Percentiles rank a stretch among this genome's conserved stretches.
Conservation (phyloP, 1,140 invertebrate species). For the Asbolus verrucosus region DNA sequence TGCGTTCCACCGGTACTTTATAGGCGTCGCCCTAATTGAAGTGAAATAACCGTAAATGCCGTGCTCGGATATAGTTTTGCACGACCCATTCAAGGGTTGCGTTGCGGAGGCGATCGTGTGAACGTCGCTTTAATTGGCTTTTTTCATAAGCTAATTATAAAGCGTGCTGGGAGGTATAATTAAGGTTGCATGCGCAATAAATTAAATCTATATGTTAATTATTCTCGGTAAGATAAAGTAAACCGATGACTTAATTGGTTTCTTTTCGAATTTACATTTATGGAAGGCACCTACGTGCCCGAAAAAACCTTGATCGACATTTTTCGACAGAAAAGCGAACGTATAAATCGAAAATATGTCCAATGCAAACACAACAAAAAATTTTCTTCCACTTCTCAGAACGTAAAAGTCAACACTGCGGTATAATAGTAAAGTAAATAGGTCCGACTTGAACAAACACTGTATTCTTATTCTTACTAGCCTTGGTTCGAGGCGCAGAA, state of each 20-base stretch:
- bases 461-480: background rate
- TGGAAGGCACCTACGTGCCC: background rate
- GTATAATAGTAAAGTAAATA: constrained; percentile 44
- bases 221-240: constrained; percentile 31
- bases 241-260: constrained; percentile 37
- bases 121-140: constrained; percentile 18
- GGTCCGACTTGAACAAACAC: constrained; percentile 12
- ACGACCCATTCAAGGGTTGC: constrained; percentile 7
- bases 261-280: background rate
- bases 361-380: constrained; percentile 46
- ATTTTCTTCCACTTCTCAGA: constrained; percentile 47
- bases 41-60: background rate
- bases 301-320: background rate
- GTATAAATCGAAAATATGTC: constrained; percentile 40
- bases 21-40: background rate
- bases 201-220: constrained; percentile 38
- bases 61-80: background rate
- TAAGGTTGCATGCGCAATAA: constrained; percentile 30
- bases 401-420: constrained; percentile 42
- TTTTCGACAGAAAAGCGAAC: too few relatives aligned
- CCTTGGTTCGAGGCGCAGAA: background rate
- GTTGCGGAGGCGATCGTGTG: constrained; percentile 1
- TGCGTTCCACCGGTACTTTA: background rate
- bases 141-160: constrained; percentile 28
- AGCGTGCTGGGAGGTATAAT: constrained; percentile 27